Conservation (phyloP, 1,140 invertebrate genomes). For the Drosophila busckii region DNA sequence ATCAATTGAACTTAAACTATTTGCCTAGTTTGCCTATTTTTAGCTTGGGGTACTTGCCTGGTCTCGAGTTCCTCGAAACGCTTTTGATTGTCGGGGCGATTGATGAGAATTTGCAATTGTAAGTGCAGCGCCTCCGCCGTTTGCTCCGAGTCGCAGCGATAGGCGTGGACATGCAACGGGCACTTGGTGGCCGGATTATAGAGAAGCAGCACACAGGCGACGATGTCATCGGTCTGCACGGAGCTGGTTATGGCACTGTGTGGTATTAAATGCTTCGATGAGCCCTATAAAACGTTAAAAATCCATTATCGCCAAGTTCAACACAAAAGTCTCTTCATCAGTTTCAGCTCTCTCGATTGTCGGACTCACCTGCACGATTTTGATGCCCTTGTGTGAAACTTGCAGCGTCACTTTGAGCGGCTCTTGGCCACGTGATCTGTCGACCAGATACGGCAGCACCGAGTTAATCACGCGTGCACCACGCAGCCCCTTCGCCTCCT, state of each 20-base stretch:
- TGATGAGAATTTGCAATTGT: slow-evolving; percentile 90
- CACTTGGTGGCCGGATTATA: slow-evolving; percentile 94
- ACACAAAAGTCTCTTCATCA: background rate
- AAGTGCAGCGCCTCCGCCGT: slow-evolving; percentile 91
- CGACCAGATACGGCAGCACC: slow-evolving; percentile 90
- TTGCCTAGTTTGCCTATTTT: no score
- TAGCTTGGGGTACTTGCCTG: slow-evolving; percentile 39
- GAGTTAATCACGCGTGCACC: slow-evolving; percentile 89
- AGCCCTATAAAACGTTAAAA: slow-evolving; percentile 78
- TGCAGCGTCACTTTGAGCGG: slow-evolving; percentile 93
- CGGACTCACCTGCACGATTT: slow-evolving; percentile 88
- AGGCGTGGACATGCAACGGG: slow-evolving; percentile 94
- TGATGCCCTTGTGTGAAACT: slow-evolving; percentile 95
- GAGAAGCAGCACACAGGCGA: slow-evolving; percentile 92
- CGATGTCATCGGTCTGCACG: slow-evolving; percentile 91
- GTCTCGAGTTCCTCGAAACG: slow-evolving; percentile 90
- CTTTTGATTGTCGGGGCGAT: slow-evolving; percentile 91
- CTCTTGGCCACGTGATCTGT: slow-evolving; percentile 90
- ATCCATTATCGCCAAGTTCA: background rate
- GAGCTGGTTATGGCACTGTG: slow-evolving; percentile 94
- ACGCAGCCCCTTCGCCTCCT: slow-evolving; percentile 93
- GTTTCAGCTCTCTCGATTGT: slow-evolving; percentile 2
- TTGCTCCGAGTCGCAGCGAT: slow-evolving; percentile 95
- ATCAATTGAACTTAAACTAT: no score
- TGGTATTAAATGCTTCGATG: slow-evolving; percentile 96